Evolutionary conservation across 2,888 invertebrate species (phyloP), one percentile per base, ranked within the genome.

Genomic region (Harpalus rufipes): DNA sequence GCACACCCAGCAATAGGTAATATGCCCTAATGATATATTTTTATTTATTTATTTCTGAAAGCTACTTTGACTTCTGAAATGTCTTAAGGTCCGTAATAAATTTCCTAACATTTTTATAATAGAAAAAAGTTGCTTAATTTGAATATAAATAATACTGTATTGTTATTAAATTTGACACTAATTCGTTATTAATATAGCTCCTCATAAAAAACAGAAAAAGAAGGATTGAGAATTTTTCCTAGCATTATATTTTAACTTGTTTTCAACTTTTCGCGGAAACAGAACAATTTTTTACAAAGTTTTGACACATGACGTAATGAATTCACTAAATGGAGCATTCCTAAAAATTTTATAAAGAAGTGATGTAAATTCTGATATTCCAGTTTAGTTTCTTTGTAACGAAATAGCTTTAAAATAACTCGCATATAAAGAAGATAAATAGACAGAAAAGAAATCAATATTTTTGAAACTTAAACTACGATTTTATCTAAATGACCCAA

Each of bases 281-380:
- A 59, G 59, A 25, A 63, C 18, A 63, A 63, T 63, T 63, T 63
- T 63, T 63, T 63, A 63, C 63, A 63, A 63, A 63, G 63, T 63
- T 63, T 63, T 63, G 63, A 63, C 63, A 63, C 63, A 63, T 63
- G 63, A 63, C 63, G 63, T 63, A 63, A 63, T 63, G 63, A 63
- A 63, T 63, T 18, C 18, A 63, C 21, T 63, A 63, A 63, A 63
- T 63, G 25, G 63, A 63, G 10, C 63, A 63, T 63, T 63, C 18
- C 25, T 63, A 63, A 63, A 25, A 63, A 0, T 63, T 63, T 63
- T 63, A 63, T 63, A 63, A 63, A 63, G 63, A 63, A 25, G n/a
- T 10, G 63, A 63, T 25, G 63, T 63, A 63, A 63, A 63, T 16
- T 63, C 21, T 63, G 65, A 32, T 65, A 39, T 32, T 14, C 68